Conservation (phyloP, 2,113 vertebrate genomes). For the Xenopus borealis region DNA sequence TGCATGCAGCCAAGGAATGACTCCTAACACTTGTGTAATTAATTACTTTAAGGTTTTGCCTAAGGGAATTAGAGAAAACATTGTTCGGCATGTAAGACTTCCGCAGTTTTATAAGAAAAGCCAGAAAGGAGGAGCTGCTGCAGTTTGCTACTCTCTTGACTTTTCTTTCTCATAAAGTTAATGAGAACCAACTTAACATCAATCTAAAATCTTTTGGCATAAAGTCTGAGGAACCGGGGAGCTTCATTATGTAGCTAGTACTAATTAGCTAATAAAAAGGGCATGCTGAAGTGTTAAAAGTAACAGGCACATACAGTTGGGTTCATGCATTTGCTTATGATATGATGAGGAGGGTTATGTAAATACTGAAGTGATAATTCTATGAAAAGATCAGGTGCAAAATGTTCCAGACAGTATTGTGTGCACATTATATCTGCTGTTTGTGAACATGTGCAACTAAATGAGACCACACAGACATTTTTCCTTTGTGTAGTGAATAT, state of each 20-base stretch:
- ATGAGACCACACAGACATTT: too few relatives aligned
- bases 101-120: constrained; percentile 62
- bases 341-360: background rate
- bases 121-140: constrained; percentile 62
- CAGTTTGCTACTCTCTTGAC: constrained; percentile 56
- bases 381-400: background rate
- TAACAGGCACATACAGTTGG: background rate
- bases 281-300: background rate
- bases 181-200: constrained; percentile 67
- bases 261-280: constrained; percentile 31
- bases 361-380: background rate
- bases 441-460: too few relatives aligned
- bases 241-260: background rate
- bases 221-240: constrained; percentile 53
- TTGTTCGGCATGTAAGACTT: constrained; percentile 64
- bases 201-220: constrained; percentile 59
- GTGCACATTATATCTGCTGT: background rate
- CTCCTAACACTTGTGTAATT: constrained; percentile 59
- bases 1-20: constrained; percentile 3
- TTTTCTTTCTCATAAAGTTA: constrained; percentile 68
- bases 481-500: too few relatives aligned
- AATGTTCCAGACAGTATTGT: background rate
- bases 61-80: constrained; percentile 45
- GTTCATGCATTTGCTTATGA: background rate
- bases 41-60: constrained; percentile 56